Base-by-base conservation (phyloP, 2,888 invertebrate species). In the Amphimallon solstitiale region DNA sequence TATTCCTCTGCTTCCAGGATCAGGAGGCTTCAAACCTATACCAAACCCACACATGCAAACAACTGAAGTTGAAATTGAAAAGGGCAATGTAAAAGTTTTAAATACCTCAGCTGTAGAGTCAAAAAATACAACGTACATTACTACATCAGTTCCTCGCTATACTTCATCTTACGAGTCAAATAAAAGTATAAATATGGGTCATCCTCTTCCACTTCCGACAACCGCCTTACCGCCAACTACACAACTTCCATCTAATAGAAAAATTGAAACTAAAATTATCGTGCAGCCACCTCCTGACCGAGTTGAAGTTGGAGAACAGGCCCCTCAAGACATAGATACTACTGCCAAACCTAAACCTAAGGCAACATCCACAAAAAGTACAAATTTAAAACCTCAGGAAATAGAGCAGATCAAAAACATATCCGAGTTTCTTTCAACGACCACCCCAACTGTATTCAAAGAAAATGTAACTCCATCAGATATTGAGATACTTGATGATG, bases 11-110 rank as follows among this genome's bases (percentile, higher is more conserved):
- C 78, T 92, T 14, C 92, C 93, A 0, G 88, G 88, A 54, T 84
- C 87, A 67, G 89, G 91, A 37, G 93, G 93, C 5, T 93, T 93
- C 75, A 87, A 86, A 77, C 93, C 93, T 0, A 89, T 90, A 15
- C 78, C 77, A 77, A 87, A 85, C 77, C 87, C 83, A 77, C 82
- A 62, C 21, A 63, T 72, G 48, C 71, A 66, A 29, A 63, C 49
- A 34, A 43, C 66, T 6, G 40, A 63, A n/a, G 43, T 60, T 5
- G 54, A 43, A 29, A 56, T 51, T 4, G 66, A 69, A 56, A 63
- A 70, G 49, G 43, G 56, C 5, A 61, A 67, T 7, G 61, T 65
- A 15, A 66, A 67, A 68, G 34, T 21, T 65, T 62, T 56, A 35
- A 67, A 54, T 63, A 66, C 15, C 1, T 60, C 56, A n/a, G 23